phyloP scores from a whole-genome alignment of 2,113 vertebrate genomes.

The Aegithalos caudatus region DNA sequence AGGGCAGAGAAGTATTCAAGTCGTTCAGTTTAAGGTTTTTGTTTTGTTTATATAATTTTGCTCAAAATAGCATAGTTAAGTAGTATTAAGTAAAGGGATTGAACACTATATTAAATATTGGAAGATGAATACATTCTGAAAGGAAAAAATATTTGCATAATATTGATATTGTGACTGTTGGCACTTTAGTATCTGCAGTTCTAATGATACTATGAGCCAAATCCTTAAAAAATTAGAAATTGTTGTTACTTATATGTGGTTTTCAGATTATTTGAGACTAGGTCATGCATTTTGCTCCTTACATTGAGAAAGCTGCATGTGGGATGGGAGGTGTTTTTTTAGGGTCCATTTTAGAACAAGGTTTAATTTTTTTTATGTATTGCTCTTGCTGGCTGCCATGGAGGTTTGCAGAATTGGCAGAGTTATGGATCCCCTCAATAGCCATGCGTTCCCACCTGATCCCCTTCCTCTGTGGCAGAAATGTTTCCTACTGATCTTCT shows the following conservation, averaged over 20 bases:
- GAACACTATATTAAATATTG: background rate
- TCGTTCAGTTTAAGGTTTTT: background rate
- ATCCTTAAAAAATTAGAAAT: background rate
- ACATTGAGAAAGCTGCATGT: accelerated
- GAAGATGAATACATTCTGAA: background rate
- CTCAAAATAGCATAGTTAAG: background rate
- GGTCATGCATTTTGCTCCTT: background rate
- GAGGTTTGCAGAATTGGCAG: background rate
- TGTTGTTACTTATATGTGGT: background rate
- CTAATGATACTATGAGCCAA: background rate
- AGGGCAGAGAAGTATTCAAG: background rate
- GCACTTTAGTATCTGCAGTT: background rate
- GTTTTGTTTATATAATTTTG: background rate
- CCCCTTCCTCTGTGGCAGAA: background rate
- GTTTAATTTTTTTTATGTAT: background rate
- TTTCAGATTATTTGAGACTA: background rate
- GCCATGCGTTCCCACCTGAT: background rate
- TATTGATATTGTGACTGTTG: background rate
- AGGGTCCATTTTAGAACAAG: background rate
- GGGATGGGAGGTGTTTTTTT: background rate
- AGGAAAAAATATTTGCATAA: background rate
- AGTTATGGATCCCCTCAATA: background rate
- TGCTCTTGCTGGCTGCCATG: background rate
- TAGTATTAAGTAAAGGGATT: background rate
- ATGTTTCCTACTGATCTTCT: background rate